Evolutionary conservation across 2,797 vertebrate genomes (phyloP).

Genomic region (Gymnothorax reevesii): DNA sequence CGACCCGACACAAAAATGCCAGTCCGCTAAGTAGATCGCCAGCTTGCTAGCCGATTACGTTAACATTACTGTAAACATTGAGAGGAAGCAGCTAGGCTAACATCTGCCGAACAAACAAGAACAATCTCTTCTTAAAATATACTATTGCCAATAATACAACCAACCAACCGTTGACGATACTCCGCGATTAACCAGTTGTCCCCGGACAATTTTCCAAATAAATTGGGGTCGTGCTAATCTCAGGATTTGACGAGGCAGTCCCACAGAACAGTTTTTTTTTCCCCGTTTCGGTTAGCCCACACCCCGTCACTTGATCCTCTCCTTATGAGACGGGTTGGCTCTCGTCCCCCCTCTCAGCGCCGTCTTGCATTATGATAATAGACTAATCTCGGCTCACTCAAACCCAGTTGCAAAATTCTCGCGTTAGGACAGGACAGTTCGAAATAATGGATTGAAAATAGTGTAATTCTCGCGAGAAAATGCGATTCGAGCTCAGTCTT

Average conservation of each 20-base stretch:
- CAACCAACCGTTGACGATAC: conserved; percentile 12
- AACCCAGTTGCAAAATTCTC: conserved; percentile 6
- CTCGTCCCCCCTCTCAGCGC: neutral
- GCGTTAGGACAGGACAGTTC: neutral
- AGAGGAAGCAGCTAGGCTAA: neutral
- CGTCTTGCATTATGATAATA: conserved; percentile 9
- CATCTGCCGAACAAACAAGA: neutral
- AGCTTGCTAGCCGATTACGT: neutral
- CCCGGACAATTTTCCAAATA: neutral
- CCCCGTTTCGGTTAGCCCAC: neutral
- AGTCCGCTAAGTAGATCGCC: no score
- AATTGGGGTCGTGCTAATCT: neutral
- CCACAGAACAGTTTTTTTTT: neutral
- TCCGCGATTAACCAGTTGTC: neutral
- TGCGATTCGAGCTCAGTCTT: neutral
- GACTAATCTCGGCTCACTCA: conserved; percentile 13
- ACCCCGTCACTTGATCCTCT: conserved; percentile 16
- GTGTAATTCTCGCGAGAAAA: conserved; percentile 13
- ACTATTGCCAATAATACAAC: neutral
- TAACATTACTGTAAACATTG: neutral
- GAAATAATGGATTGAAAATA: neutral
- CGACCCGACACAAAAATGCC: no score
- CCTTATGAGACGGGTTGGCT: neutral
- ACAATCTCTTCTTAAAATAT: neutral
- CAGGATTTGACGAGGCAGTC: neutral